Evolutionary conservation across 2,888 invertebrate genomes (phyloP).

Genomic region (Rapana venosa): DNA sequence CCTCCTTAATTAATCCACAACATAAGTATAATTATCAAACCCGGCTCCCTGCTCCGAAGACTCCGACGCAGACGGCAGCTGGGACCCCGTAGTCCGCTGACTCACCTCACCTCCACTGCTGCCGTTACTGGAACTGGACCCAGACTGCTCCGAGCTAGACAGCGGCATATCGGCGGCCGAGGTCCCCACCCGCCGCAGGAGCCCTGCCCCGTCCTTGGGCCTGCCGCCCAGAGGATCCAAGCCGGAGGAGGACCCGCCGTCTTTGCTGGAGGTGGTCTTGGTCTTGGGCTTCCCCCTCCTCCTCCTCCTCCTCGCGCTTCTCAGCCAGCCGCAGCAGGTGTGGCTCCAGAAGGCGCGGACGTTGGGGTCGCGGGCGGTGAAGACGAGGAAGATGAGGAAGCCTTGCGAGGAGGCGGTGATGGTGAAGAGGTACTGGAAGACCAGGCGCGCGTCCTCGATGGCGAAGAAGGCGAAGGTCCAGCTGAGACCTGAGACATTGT

Average conservation of each 20-base stretch:
- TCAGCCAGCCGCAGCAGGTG: slow-evolving; percentile 53
- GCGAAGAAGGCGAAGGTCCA: slow-evolving; percentile 77
- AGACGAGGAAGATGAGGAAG: slow-evolving; percentile 70
- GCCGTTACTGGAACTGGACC: not conserved
- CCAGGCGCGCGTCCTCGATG: slow-evolving; percentile 65
- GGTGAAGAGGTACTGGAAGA: slow-evolving; percentile 75
- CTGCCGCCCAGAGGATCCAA: too few relatives aligned
- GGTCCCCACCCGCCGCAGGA: too few relatives aligned
- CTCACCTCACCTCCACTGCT: too few relatives aligned
- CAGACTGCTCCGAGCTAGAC: not conserved
- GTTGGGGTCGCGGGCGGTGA: slow-evolving; percentile 64
- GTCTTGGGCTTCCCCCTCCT: not conserved
- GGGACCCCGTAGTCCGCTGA: not conserved
- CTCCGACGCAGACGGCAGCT: not conserved
- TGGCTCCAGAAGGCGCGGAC: slow-evolving; percentile 60
- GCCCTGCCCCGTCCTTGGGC: too few relatives aligned
- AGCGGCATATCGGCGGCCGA: not conserved
- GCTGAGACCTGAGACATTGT: slow-evolving; percentile 63
- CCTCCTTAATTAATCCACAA: too few relatives aligned
- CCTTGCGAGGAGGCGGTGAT: slow-evolving; percentile 72
- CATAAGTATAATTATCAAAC: too few relatives aligned
- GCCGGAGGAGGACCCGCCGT: too few relatives aligned
- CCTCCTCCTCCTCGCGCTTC: too few relatives aligned
- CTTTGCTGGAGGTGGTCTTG: too few relatives aligned
- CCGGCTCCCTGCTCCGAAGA: too few relatives aligned